Percentiles rank a stretch among this genome's conserved stretches.
phyloP scores from a whole-genome alignment of 2,888 invertebrate genomes.

The Acleris emargana region DNA sequence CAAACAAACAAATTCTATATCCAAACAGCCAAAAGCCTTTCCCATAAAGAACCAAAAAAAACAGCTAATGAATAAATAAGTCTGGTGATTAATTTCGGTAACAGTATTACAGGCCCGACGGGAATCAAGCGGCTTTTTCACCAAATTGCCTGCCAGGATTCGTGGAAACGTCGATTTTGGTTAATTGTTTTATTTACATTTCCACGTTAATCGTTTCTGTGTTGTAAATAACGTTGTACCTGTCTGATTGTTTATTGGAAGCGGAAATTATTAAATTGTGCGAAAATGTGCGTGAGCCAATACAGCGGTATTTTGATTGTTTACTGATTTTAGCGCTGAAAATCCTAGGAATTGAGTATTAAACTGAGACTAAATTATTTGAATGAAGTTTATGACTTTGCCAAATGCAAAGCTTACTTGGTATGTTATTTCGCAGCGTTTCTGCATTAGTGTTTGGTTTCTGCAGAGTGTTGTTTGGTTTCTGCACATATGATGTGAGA shows the following conservation, averaged over 20 bases:
- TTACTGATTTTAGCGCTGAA: too few relatives aligned
- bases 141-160: slow-evolving; percentile 14
- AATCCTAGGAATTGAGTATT: too few relatives aligned
- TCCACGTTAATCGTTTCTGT: slow-evolving; percentile 4
- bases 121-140: slow-evolving; percentile 4
- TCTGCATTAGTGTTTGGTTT: too few relatives aligned
- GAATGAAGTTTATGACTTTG: too few relatives aligned
- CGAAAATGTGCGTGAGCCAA: too few relatives aligned
- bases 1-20: slow-evolving; percentile 1
- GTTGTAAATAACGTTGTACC: slow-evolving; percentile 11
- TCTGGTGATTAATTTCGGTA: slow-evolving; percentile 26
- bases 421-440: too few relatives aligned
- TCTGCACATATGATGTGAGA: too few relatives aligned
- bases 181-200: slow-evolving; percentile 28
- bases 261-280: too few relatives aligned
- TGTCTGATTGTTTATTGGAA: background rate
- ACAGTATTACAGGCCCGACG: slow-evolving; percentile 19
- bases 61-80: slow-evolving; percentile 30
- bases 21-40: slow-evolving; percentile 8
- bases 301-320: too few relatives aligned
- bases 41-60: slow-evolving; percentile 18
- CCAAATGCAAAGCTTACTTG: too few relatives aligned
- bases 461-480: too few relatives aligned
- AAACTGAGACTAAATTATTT: too few relatives aligned
- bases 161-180: slow-evolving; percentile 13